Percentiles rank a stretch among this genome's conserved stretches.
Evolutionary conservation across 2,797 vertebrate species (phyloP).

Genomic region (Pantherophis vulpinus): DNA sequence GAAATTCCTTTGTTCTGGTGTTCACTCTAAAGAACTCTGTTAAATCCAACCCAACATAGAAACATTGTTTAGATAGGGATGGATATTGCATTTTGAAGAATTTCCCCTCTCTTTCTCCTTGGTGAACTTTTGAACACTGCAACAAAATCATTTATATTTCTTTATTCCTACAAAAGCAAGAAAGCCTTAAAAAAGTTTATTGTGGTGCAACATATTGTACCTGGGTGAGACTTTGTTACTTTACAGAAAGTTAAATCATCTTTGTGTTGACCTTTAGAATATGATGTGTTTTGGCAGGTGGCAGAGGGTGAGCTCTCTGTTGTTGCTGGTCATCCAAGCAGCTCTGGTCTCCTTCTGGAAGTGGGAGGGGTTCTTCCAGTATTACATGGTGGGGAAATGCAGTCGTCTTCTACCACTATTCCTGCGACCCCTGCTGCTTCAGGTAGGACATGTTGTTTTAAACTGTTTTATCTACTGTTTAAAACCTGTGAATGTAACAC

Average conservation of each 20-base stretch:
- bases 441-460: constrained; percentile 74
- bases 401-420: constrained; percentile 78
- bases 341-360: constrained; percentile 78
- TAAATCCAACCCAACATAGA: neutral
- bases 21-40: neutral
- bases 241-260: neutral
- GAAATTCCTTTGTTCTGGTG: neutral
- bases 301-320: constrained; percentile 83
- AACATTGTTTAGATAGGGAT: neutral
- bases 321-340: constrained; percentile 76
- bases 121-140: neutral
- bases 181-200: neutral
- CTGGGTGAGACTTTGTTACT: neutral
- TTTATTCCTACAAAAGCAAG: neutral
- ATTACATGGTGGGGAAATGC: constrained; percentile 83
- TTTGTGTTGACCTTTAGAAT: neutral
- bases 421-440: constrained; percentile 87
- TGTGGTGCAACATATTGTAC: neutral
- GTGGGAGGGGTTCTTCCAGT: constrained; percentile 80
- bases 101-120: no score
- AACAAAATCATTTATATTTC: neutral
- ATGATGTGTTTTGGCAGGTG: constrained; percentile 76
- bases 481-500: neutral
- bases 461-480: neutral
- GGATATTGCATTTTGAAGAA: neutral